phyloP scores from a whole-genome alignment of 2,888 invertebrate species.

The Thymelicus sylvestris region DNA sequence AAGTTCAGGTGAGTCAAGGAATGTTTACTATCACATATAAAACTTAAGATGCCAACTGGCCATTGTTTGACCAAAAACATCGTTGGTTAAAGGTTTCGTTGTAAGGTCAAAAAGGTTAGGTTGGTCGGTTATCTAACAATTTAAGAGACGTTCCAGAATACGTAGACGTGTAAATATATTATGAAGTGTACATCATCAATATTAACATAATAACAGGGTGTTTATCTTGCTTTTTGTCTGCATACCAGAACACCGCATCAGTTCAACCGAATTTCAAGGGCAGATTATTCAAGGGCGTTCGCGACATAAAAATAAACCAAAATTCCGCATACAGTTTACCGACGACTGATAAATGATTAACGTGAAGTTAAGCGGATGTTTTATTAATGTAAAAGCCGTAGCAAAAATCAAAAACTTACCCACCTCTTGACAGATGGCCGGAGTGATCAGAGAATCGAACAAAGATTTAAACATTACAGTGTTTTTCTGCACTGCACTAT shows the following conservation, averaged over 20 bases:
- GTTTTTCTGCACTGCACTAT: slow-evolving; percentile 67
- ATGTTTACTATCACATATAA: not conserved
- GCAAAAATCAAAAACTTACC: slow-evolving; percentile 84
- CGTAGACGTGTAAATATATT: not conserved
- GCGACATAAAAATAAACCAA: slow-evolving; percentile 44
- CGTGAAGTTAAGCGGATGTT: slow-evolving; percentile 24
- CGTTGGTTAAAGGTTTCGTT: slow-evolving; percentile 22
- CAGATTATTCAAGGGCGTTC: slow-evolving; percentile 70
- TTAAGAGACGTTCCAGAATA: slow-evolving; percentile 18
- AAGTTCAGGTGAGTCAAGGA: slow-evolving; percentile 40
- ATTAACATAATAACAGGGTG: no score
- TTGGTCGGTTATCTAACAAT: slow-evolving; percentile 64
- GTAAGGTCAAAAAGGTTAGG: slow-evolving; percentile 71
- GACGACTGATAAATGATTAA: slow-evolving; percentile 39
- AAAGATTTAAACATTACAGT: slow-evolving; percentile 87
- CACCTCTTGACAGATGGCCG: slow-evolving; percentile 91
- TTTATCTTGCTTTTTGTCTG: slow-evolving; percentile 20
- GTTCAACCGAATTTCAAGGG: slow-evolving; percentile 70
- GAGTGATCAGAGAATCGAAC: slow-evolving; percentile 85
- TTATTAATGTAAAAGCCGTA: slow-evolving; percentile 34
- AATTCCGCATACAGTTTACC: slow-evolving; percentile 45
- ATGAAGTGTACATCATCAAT: no score
- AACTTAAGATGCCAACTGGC: not conserved
- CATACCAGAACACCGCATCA: slow-evolving; percentile 47
- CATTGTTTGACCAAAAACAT: not conserved